Evolutionary conservation across 2,797 vertebrate genomes (phyloP), one percentile per base, ranked within the genome.

Genomic region (Stomatorhinus walkeri): DNA sequence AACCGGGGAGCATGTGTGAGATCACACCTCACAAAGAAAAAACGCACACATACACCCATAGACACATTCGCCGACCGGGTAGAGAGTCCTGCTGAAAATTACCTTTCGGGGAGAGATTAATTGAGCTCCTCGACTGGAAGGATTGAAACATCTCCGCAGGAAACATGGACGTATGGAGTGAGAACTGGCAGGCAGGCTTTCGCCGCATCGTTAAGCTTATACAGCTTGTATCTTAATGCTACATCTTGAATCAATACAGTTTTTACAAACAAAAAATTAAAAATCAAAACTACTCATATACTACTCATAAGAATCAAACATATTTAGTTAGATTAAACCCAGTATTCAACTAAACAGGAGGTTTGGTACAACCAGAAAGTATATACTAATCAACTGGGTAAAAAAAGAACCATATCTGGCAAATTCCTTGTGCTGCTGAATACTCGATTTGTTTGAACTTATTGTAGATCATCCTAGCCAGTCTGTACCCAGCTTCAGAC

Each of bases 61-160:
- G 40, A 85, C 81, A 10, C n/a, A 10, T 32, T 46, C 16, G 10
- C 86, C 86, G 64, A 16, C 36, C 19, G 12, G 28, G 56, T 40
- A 87, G 19, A 46, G 40, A 1, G 56, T 43, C 36, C 24, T 49
- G 36, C 32, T 68, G 86, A 48, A 87, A 87, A 87, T 46, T 12
- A 56, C 8, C 19, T 87, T 68, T 46, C 56, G 28, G n/a, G 36
- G 56, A 28, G 19, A 68, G 32, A 61, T 59, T 87, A 61, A 46
- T 64, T 46, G 40, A 40, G 86, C 54, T 61, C 56, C 16, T 22
- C 22, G 56, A 56, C 19, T 64, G 54, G 56, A 87, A 64, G 28
- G 6, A 87, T 40, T 59, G 49, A 87, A 87, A 87, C 22, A 64
- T 87, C 86, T 32, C 86, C 40, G 36, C 19, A 24, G 86, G 56